Conservation (phyloP, 2,113 vertebrate genomes). For the Gorsachius goisagi region DNA sequence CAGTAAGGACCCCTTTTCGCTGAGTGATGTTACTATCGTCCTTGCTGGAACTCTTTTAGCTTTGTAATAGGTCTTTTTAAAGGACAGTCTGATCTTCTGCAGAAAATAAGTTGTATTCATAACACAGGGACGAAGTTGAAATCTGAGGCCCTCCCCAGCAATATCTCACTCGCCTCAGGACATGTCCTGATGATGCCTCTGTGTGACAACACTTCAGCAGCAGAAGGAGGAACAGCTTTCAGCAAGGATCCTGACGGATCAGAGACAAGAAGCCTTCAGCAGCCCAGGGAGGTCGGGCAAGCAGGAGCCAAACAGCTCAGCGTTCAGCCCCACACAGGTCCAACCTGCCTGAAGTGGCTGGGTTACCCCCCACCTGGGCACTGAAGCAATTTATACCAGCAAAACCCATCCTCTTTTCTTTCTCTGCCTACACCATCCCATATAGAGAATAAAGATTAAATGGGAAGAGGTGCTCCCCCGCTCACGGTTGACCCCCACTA, state of each 20-base stretch:
- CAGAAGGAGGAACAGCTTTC: background rate
- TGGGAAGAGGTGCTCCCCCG: fast-evolving
- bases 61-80: constrained; percentile 31
- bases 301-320: background rate
- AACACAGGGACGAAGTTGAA: background rate
- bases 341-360: background rate
- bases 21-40: constrained; percentile 36
- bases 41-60: background rate
- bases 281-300: background rate
- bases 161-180: background rate
- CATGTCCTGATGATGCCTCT: background rate
- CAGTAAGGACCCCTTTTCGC: background rate
- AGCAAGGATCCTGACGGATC: background rate
- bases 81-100: background rate
- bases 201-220: background rate
- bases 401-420: background rate
- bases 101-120: background rate
- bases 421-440: background rate
- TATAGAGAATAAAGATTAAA: background rate
- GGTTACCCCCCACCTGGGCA: background rate
- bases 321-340: background rate
- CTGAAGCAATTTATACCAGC: background rate
- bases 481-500: background rate
- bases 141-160: background rate
- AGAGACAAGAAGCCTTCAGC: background rate